Base-by-base conservation (phyloP, 1,140 invertebrate species). In the Drosophila pruinosa region DNA sequence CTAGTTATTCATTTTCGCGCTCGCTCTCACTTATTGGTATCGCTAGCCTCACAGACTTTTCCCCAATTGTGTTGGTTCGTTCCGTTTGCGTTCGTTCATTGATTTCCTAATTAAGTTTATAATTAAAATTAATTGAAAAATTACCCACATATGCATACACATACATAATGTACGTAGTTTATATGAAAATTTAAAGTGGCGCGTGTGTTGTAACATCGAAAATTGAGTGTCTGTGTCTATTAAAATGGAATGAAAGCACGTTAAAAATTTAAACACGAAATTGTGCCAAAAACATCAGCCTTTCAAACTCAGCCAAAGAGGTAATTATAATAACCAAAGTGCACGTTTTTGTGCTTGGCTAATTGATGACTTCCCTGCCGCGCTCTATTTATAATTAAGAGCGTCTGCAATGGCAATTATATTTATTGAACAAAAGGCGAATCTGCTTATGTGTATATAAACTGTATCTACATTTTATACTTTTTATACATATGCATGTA, bases 51-150 rank as follows among this genome's bases (percentile, higher is more conserved):
- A 41, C 31, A 39, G 73, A 78, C 63, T 83, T 82, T 86, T 86
- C 72, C 78, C 68, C 79, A 81, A 80, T 75, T 88, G 65, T 73
- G 62, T 82, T 56, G 69, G 67, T 76, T 72, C 71, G 73, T 86
- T 82, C 69, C 63, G 79, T 78, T 79, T 54, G 31, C 31, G 10
- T 70, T 78, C 62, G 85, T 85, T 89, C 85, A 78, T 86, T 90
- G 86, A 86, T 90, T 90, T 91, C 89, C 89, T 91, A 91, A 91
- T 91, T 91, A 91, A 91, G 89, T 91, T 91, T 91, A 91, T 91
- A 91, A 91, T 91, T 90, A 91, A 91, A 90, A 91, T 91, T 90
- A 91, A 91, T 91, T 91, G 89, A 91, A 91, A 90, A 90, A 90
- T 91, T 91, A 90, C 85, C 81, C 69, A 59, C 81, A 78, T 54